Evolutionary conservation across 2,113 vertebrate species (phyloP), one percentile per base, ranked within the genome.

Genomic region (Apeltes quadracus): DNA sequence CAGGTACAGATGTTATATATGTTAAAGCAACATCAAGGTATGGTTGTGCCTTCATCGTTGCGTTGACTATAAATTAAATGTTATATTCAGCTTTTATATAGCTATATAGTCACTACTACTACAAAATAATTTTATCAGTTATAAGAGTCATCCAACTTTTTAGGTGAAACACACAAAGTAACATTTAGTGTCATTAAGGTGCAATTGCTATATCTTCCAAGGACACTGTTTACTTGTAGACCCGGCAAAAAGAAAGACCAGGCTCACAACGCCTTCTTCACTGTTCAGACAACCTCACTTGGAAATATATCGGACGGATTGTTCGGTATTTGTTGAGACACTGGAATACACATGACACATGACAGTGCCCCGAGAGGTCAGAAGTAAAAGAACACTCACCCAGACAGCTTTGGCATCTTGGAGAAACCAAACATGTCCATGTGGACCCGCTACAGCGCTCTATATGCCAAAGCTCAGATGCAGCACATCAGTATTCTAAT

Each of bases 351-450:
- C 41, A 18, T 57, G 20, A 27, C 12, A 51, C 5, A 36, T 23
- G 13, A 61, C 20, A 14, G 41, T 2, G 2, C 41, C 39, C 29
- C 23, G 20, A 23, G 46, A 27, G 16, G 25, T 20, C 39, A 68
- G 65, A 27, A 57, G 7, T 6, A 23, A 20, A 56, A 18, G 8
- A 61, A 14, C 50, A 88, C 92, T 92, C 88, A 93, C 93, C 92
- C 81, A 9, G 92, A 88, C 79, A 92, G 87, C 81, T 91, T 92
- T 83, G 88, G 87, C 88, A 90, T 91, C 88, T 90, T 93, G 51
- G 90, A 91, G 81, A 93, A 93, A 63, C 92, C 92, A 87, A 93
- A 93, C 89, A 91, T 90, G 81, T 92, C 91, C 91, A 92, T 87
- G 82, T 69, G 82, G 61, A 83, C 64, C 51, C 16, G 78, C 73